Conservation (phyloP, 2,797 vertebrate species). For the Crax fasciolata region DNA sequence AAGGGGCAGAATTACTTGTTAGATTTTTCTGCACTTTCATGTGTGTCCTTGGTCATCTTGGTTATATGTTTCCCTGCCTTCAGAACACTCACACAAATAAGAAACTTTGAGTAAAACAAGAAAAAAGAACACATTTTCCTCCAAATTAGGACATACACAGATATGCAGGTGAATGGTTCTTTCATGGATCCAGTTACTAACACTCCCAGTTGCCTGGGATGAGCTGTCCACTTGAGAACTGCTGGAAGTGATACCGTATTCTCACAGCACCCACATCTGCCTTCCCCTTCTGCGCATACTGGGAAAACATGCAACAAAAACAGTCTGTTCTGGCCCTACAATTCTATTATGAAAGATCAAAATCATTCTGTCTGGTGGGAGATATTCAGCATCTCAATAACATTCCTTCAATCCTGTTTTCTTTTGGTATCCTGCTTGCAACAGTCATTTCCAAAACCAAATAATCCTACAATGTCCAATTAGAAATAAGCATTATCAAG, state of each 20-base stretch:
- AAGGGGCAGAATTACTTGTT: background rate
- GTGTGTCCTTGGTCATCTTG: accelerated
- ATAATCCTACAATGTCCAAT: background rate
- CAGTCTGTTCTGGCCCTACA: background rate
- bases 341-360: background rate
- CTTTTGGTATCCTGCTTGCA: background rate
- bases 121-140: background rate
- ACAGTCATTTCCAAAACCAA: background rate
- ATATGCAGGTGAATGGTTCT: background rate
- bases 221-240: background rate
- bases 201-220: accelerated
- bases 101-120: background rate
- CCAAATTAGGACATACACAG: background rate
- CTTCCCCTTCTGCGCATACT: background rate
- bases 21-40: background rate
- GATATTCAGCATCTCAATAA: background rate
- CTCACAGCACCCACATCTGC: background rate
- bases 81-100: background rate
- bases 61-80: background rate
- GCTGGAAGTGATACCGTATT: background rate
- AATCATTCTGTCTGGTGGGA: background rate
- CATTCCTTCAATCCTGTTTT: background rate
- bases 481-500: background rate
- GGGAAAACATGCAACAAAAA: background rate
- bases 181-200: background rate